Percentiles rank a stretch among this genome's conserved stretches.
Conservation (phyloP, 1,140 invertebrate species). For the Tetranychus cinnabarinus region DNA sequence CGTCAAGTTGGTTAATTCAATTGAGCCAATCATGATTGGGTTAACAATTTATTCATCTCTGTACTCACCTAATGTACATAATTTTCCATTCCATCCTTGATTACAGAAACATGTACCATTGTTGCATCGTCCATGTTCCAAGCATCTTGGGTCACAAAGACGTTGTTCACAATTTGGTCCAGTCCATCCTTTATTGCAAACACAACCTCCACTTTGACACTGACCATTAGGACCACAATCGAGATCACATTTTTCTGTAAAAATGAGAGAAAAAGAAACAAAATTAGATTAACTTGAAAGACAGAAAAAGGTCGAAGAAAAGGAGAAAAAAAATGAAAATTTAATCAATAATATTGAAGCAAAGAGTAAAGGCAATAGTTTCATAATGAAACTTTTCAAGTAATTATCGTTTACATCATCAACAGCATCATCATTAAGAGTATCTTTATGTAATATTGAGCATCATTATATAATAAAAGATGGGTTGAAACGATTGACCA, state of each 20-base stretch:
- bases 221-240: constrained; percentile 72
- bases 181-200: constrained; percentile 69
- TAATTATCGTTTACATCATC: too few relatives aligned
- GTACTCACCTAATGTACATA: constrained; percentile 18
- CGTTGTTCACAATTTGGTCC: constrained; percentile 59
- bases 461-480: not conserved
- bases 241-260: constrained; percentile 55
- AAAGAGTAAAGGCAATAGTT: not conserved
- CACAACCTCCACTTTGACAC: constrained; percentile 65
- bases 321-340: not conserved
- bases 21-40: not conserved
- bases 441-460: too few relatives aligned
- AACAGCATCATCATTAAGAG: too few relatives aligned
- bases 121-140: constrained; percentile 83
- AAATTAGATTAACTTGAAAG: not conserved
- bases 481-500: not conserved
- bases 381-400: not conserved
- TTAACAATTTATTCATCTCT: not conserved
- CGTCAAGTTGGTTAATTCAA: too few relatives aligned
- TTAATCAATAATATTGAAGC: not conserved
- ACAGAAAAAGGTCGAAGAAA: not conserved
- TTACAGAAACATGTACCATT: constrained; percentile 91
- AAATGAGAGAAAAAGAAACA: constrained; percentile 2
- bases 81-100: constrained; percentile 61
- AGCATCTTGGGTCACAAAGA: constrained; percentile 66